These are phyloP conservation scores for Drosophila pseudoobscura DNA, from an alignment of 1,140 invertebrate genomes.

Conservation along the genomic window DNA sequence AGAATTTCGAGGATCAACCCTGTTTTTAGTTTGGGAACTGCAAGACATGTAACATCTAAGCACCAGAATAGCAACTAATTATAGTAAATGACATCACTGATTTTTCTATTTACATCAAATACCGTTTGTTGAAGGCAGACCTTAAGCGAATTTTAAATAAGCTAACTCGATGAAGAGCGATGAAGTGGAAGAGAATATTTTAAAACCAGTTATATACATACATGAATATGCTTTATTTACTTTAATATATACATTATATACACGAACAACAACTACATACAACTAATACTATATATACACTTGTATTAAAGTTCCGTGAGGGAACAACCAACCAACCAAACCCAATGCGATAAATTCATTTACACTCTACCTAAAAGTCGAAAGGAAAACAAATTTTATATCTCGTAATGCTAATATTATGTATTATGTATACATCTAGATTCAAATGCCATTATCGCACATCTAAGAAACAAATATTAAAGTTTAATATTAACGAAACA, in stretches of 20 bases:
- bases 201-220: constrained; percentile 69
- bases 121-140: constrained; percentile 77
- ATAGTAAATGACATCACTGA: constrained; percentile 55
- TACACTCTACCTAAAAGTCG: constrained; percentile 57
- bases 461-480: constrained; percentile 37
- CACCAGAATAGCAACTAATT: constrained; percentile 54
- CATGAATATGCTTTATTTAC: constrained; percentile 79
- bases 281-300: constrained; percentile 48
- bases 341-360: constrained; percentile 71
- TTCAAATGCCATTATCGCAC: constrained; percentile 51
- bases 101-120: constrained; percentile 77
- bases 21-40: constrained; percentile 51
- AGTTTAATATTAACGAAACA: constrained; percentile 16
- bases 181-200: constrained; percentile 51
- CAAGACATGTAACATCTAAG: constrained; percentile 44
- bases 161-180: constrained; percentile 42
- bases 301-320: constrained; percentile 59
- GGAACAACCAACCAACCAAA: constrained; percentile 22
- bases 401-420: constrained; percentile 50
- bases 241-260: constrained; percentile 75
- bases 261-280: constrained; percentile 61
- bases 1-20: constrained; percentile 79
- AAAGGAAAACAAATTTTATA: constrained; percentile 63
- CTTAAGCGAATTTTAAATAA: constrained; percentile 75
- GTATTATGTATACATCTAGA: constrained; percentile 38